These are phyloP conservation scores for Bombus superbus DNA, from an alignment of 1,140 invertebrate species.

Conservation along the genomic window DNA sequence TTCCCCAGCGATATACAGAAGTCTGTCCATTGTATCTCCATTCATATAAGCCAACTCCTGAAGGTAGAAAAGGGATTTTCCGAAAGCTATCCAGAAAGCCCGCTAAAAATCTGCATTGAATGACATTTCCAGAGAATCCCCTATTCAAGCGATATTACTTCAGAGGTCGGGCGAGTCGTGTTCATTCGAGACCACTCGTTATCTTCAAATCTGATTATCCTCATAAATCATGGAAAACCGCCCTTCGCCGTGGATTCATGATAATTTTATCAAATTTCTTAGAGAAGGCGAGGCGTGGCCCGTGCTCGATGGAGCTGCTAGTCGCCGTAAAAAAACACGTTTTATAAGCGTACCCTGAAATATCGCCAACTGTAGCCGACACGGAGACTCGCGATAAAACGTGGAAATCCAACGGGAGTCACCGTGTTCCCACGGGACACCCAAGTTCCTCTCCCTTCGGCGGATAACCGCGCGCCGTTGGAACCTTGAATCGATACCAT, in stretches of 20 bases:
- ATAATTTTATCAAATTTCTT: conserved; percentile 16
- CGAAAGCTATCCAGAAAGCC: not conserved
- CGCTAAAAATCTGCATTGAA: not conserved
- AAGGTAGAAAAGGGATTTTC: not conserved
- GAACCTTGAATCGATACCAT: conserved; percentile 26
- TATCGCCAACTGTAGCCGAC: conserved; percentile 19
- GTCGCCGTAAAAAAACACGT: not conserved
- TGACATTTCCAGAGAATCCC: not conserved
- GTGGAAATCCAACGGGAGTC: conserved; percentile 9
- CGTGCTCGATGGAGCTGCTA: too few relatives aligned
- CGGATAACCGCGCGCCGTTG: not conserved
- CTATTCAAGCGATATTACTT: not conserved
- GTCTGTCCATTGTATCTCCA: too few relatives aligned
- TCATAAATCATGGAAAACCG: not conserved
- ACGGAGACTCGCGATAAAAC: conserved; percentile 6
- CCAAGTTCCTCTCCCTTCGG: conserved; percentile 31
- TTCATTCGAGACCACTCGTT: not conserved
- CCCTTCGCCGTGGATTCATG: too few relatives aligned
- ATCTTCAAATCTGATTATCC: not conserved
- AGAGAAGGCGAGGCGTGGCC: not conserved
- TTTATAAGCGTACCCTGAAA: not conserved
- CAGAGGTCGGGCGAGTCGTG: too few relatives aligned
- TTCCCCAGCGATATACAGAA: not conserved
- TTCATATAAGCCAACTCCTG: not conserved
- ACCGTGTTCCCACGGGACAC: not conserved